Percentiles rank a stretch among this genome's conserved stretches.
Conservation (phyloP, 2,888 invertebrate species). For the Neelides folsomi region DNA sequence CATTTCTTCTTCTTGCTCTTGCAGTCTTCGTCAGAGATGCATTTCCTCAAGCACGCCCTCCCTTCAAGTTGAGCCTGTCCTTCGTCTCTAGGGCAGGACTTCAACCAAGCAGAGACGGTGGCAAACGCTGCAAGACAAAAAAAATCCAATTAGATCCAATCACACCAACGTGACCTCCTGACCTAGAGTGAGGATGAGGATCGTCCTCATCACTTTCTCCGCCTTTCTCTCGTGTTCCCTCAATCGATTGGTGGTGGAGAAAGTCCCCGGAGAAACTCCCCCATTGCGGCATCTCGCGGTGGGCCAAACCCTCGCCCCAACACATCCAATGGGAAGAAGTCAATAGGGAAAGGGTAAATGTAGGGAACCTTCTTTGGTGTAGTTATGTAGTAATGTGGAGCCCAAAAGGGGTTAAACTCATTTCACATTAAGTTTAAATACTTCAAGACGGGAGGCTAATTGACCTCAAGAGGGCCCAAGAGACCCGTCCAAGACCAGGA, state of each 20-base stretch:
- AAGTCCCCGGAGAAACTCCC: too few relatives aligned
- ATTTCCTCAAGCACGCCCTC: constrained; percentile 80
- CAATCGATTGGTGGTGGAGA: background rate
- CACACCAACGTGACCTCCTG: too few relatives aligned
- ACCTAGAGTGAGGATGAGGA: too few relatives aligned
- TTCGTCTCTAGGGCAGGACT: constrained; percentile 70
- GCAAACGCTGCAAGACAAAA: too few relatives aligned
- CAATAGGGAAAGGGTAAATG: background rate
- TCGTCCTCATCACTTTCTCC: too few relatives aligned
- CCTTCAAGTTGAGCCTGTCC: constrained; percentile 67
- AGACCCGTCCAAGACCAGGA: background rate
- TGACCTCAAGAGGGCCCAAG: background rate
- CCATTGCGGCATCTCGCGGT: too few relatives aligned
- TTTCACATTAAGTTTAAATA: background rate
- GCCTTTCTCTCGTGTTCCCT: too few relatives aligned
- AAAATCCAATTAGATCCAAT: too few relatives aligned
- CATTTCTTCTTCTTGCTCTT: constrained; percentile 94
- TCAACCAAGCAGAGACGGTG: constrained; percentile 52
- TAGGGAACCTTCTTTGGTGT: background rate
- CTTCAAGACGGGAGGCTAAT: background rate
- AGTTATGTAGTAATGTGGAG: too few relatives aligned
- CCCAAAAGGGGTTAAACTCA: background rate
- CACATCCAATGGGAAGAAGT: constrained; percentile 56
- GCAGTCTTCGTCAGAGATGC: constrained; percentile 86
- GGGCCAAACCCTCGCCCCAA: too few relatives aligned